Percentiles rank a stretch among this genome's conserved stretches.
Conservation (phyloP, 1,140 invertebrate genomes). For the Zaprionus davidi region DNA sequence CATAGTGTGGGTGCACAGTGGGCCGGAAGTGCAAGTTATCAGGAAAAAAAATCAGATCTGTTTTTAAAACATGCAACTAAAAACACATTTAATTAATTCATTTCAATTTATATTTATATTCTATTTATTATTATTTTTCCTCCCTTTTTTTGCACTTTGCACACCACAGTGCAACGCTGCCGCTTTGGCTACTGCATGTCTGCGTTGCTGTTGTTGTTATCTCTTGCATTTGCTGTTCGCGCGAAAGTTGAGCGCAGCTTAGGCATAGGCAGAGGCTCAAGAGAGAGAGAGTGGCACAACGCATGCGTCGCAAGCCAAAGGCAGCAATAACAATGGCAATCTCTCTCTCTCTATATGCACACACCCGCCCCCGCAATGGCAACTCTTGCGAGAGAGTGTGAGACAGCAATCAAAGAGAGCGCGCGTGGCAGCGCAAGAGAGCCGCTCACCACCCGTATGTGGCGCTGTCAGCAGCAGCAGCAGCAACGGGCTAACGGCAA, state of each 20-base stretch:
- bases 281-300: constrained; percentile 49
- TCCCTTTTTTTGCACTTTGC: background rate
- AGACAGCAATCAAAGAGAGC: constrained; percentile 16
- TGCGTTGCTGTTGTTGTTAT: constrained; percentile 44
- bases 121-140: background rate
- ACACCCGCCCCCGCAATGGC: constrained; percentile 31
- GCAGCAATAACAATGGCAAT: constrained; percentile 48
- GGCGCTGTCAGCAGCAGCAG: constrained; percentile 32
- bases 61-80: no score
- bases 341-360: constrained; percentile 4
- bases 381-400: constrained; percentile 14
- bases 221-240: constrained; percentile 29
- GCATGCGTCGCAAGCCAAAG: constrained; percentile 55
- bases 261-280: constrained; percentile 38
- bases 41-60: background rate
- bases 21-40: background rate
- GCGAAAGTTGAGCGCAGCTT: constrained; percentile 73
- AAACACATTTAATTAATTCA: no score
- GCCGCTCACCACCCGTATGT: constrained; percentile 19
- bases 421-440: constrained; percentile 18
- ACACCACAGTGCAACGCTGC: constrained; percentile 49
- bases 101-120: background rate
- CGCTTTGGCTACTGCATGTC: constrained; percentile 54
- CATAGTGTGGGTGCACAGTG: constrained; percentile 57
- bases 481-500: constrained; percentile 51